phyloP scores from a whole-genome alignment of 2,888 invertebrate species.

The Acrobasis suavella region DNA sequence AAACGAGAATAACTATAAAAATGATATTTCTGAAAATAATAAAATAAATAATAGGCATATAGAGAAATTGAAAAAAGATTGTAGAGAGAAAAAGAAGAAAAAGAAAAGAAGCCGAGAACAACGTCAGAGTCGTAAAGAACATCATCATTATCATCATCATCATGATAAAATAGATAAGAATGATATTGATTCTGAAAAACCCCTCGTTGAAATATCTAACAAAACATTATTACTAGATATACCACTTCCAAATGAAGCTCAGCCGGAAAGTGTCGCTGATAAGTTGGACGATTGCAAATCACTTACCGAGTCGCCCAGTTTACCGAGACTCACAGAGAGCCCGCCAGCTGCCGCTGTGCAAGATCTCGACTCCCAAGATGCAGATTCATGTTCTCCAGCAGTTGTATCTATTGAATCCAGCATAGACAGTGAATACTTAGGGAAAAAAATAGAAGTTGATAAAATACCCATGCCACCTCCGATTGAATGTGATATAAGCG shows the following conservation, averaged over 20 bases:
- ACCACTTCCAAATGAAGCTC: conserved; percentile 64
- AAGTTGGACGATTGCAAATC: conserved; percentile 60
- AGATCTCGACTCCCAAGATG: conserved; percentile 42
- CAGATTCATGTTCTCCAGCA: conserved; percentile 31
- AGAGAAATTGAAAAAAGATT: conserved; percentile 79
- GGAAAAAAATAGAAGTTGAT: conserved; percentile 60
- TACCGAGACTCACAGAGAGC: conserved; percentile 85
- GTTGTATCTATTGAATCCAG: conserved; percentile 41
- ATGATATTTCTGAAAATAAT: conserved; percentile 34
- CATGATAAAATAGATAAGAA: conserved; percentile 74
- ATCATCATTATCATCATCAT: conserved; percentile 84
- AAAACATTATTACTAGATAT: conserved; percentile 64
- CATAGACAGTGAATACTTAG: conserved; percentile 48
- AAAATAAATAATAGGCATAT: conserved; percentile 39
- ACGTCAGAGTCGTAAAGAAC: conserved; percentile 85
- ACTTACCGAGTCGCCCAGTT: conserved; percentile 80
- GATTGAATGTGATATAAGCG: conserved; percentile 65
- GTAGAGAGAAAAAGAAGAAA: conserved; percentile 92
- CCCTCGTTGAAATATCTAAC: conserved; percentile 48
- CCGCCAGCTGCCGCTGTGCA: conserved; percentile 66
- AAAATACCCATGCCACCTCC: conserved; percentile 73
- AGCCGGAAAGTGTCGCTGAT: conserved; percentile 45
- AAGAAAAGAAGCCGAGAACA: conserved; percentile 92
- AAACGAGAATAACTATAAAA: conserved; percentile 84
- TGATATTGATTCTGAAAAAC: conserved; percentile 44